phyloP scores from a whole-genome alignment of 2,888 invertebrate genomes.

The Habrosyne pyritoides region DNA sequence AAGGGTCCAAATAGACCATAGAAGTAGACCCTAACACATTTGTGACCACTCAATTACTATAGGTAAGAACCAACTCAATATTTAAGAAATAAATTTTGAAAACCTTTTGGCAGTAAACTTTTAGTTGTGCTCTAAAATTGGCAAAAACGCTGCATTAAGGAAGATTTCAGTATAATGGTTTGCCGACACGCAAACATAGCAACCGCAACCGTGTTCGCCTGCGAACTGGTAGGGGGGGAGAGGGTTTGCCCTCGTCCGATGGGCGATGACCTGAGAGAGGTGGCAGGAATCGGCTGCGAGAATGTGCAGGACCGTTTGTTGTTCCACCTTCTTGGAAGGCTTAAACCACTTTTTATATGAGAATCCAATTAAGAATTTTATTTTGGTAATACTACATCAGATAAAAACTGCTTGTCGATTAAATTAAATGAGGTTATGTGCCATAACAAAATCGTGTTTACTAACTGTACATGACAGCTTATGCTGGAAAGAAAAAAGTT shows the following conservation, averaged over 20 bases:
- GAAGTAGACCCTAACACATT: no score
- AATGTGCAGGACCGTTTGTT: background rate
- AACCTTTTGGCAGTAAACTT: background rate
- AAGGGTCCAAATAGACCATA: no score
- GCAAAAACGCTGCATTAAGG: background rate
- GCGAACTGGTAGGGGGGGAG: background rate
- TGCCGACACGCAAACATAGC: background rate
- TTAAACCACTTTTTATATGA: background rate
- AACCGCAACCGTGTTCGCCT: background rate
- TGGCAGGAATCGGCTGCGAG: background rate
- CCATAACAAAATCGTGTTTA: no score
- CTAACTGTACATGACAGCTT: no score
- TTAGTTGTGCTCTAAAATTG: background rate
- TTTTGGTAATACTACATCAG: no score
- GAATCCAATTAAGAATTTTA: no score
- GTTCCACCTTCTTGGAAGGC: background rate
- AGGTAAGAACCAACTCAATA: background rate
- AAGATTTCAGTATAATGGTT: background rate
- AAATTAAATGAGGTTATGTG: no score
- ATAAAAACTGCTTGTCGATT: no score
- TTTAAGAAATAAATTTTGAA: background rate
- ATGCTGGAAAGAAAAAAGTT: no score
- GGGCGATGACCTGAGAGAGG: background rate
- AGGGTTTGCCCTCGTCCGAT: background rate
- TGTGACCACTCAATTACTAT: background rate